A percentile compares a stretch with the other conserved stretches of the same genome.
phyloP scores from a whole-genome alignment of 2,797 vertebrate species.

The Myotis pilosus region DNA sequence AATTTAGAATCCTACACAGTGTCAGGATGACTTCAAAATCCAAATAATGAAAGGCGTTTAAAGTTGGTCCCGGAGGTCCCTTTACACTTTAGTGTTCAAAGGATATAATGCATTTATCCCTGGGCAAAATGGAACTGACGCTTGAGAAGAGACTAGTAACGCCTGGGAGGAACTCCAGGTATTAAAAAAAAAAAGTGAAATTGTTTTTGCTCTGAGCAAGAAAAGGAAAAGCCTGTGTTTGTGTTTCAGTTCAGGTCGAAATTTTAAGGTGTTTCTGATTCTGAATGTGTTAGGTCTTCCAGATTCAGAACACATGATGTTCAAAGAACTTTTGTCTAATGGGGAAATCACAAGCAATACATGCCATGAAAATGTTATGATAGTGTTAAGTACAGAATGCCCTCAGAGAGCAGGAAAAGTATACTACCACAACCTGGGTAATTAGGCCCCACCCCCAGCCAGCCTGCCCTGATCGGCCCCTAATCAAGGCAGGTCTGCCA shows the following conservation, averaged over 20 bases:
- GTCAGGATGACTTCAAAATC: slow-evolving; percentile 26
- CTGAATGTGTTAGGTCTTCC: not conserved
- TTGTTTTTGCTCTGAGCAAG: not conserved
- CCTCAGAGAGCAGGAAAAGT: not conserved
- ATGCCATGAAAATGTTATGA: not conserved
- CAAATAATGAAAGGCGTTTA: slow-evolving; percentile 18
- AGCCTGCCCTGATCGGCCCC: accelerated
- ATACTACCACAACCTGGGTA: not conserved
- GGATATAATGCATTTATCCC: not conserved
- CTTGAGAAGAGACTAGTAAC: not conserved
- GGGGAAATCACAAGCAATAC: not conserved
- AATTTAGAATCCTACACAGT: not conserved
- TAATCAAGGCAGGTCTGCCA: no score
- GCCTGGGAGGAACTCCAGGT: not conserved
- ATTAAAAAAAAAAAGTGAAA: not conserved
- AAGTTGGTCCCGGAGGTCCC: not conserved
- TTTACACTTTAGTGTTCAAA: not conserved
- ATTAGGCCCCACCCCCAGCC: not conserved
- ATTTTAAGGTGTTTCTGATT: not conserved
- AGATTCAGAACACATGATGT: not conserved
- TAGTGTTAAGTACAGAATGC: not conserved
- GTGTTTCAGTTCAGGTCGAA: not conserved
- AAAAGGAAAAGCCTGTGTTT: not conserved
- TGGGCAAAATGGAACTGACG: not conserved
- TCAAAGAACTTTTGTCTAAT: not conserved